phyloP scores from a whole-genome alignment of 2,113 vertebrate genomes.

The Anthoscopus minutus region DNA sequence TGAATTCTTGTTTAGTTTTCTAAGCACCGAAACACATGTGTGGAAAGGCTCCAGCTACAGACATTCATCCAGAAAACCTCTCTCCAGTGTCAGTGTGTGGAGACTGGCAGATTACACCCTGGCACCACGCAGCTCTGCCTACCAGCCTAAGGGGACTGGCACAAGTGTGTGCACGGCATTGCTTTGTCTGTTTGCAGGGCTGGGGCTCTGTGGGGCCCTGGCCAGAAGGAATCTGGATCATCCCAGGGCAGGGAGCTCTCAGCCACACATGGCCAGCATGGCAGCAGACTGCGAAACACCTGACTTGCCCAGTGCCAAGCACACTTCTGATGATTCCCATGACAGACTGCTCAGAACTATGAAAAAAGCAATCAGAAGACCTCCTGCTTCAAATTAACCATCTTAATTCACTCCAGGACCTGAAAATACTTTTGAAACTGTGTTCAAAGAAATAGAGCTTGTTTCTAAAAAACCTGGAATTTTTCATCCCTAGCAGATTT shows the following conservation, averaged over 20 bases:
- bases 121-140: background rate
- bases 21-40: background rate
- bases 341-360: background rate
- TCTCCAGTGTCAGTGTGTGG: fast-evolving
- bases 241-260: background rate
- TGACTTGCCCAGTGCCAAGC: background rate
- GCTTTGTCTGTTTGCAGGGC: background rate
- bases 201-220: background rate
- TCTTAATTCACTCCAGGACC: slow-evolving; percentile 12
- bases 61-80: background rate
- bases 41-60: background rate
- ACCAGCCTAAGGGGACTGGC: fast-evolving
- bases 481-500: slow-evolving; percentile 17
- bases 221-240: background rate
- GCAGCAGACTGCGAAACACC: slow-evolving; percentile 1
- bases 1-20: background rate
- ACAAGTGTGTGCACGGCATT: fast-evolving
- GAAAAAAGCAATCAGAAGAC: slow-evolving; percentile 28
- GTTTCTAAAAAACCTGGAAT: background rate
- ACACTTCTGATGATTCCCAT: background rate
- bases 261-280: background rate
- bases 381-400: slow-evolving; percentile 37
- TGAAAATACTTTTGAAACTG: slow-evolving; percentile 18
- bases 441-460: slow-evolving; percentile 9
- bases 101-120: background rate